Evolutionary conservation across 2,797 vertebrate species (phyloP).

Genomic region (Xyrichtys novacula): DNA sequence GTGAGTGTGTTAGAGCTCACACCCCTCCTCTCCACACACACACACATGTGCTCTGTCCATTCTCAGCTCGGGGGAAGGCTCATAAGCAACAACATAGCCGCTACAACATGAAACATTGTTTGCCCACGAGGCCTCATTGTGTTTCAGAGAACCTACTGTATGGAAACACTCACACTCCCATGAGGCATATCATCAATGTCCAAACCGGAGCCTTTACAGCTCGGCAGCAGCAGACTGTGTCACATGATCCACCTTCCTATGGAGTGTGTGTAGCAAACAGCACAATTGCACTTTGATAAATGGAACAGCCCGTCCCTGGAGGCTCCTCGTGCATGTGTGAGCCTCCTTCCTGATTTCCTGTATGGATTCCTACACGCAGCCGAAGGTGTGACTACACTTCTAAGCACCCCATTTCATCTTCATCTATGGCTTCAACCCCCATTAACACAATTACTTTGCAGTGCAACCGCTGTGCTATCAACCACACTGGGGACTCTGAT

Average conservation of each 20-base stretch:
- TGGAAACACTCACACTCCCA: conserved; percentile 43
- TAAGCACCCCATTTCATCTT: conserved; percentile 43
- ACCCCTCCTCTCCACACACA: too few species aligned
- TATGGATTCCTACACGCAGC: conserved; percentile 58
- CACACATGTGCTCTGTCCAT: not conserved
- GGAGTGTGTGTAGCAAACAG: conserved; percentile 39
- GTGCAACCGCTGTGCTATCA: conserved; percentile 27
- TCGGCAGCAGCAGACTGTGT: conserved; percentile 20
- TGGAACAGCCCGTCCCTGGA: conserved; percentile 62
- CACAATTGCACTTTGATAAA: conserved; percentile 63
- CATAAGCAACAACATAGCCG: conserved; percentile 20
- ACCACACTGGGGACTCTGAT: conserved; percentile 23
- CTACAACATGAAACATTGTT: conserved; percentile 29
- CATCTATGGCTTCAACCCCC: conserved; percentile 47
- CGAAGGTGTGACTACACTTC: conserved; percentile 34
- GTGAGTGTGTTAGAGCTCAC: not conserved
- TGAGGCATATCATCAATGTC: conserved; percentile 49
- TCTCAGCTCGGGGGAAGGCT: conserved; percentile 19
- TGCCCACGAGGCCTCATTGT: conserved; percentile 50
- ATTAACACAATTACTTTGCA: conserved; percentile 64
- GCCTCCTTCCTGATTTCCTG: conserved; percentile 56
- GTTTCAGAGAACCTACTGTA: conserved; percentile 31
- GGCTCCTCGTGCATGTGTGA: conserved; percentile 40
- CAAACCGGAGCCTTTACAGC: conserved; percentile 29
- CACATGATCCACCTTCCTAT: conserved; percentile 41